Conservation (phyloP, 2,113 vertebrate genomes). For the Paralichthys olivaceus region DNA sequence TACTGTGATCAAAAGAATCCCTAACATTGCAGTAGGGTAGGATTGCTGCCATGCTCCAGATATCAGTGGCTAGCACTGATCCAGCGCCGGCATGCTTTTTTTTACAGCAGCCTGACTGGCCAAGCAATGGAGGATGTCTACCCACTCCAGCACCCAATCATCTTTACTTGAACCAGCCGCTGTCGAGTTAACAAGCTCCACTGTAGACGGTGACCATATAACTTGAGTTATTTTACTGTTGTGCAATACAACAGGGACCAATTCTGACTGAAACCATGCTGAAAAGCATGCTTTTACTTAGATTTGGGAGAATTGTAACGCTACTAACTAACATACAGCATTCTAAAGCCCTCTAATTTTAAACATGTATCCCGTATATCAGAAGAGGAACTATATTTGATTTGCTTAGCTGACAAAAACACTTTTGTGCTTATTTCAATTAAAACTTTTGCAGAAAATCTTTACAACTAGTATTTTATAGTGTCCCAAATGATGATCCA, state of each 20-base stretch:
- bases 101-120: conserved; percentile 65
- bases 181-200: conserved; percentile 62
- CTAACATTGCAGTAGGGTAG: conserved; percentile 70
- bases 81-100: conserved; percentile 30
- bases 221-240: conserved; percentile 73
- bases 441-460: conserved; percentile 57
- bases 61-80: conserved; percentile 64
- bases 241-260: conserved; percentile 80
- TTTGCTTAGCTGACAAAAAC: conserved; percentile 45
- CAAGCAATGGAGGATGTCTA: conserved; percentile 46
- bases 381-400: conserved; percentile 60
- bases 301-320: conserved; percentile 55
- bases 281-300: conserved; percentile 65
- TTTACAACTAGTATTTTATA: conserved; percentile 61
- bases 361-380: conserved; percentile 58
- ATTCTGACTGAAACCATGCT: conserved; percentile 80
- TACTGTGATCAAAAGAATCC: conserved; percentile 79
- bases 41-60: conserved; percentile 60
- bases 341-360: conserved; percentile 54
- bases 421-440: conserved; percentile 62
- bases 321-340: conserved; percentile 41
- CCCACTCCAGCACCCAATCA: conserved; percentile 47
- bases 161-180: conserved; percentile 60
- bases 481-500: conserved; percentile 50
- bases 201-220: conserved; percentile 67